phyloP scores from a whole-genome alignment of 2,113 vertebrate genomes.

The Glareola pratincola region DNA sequence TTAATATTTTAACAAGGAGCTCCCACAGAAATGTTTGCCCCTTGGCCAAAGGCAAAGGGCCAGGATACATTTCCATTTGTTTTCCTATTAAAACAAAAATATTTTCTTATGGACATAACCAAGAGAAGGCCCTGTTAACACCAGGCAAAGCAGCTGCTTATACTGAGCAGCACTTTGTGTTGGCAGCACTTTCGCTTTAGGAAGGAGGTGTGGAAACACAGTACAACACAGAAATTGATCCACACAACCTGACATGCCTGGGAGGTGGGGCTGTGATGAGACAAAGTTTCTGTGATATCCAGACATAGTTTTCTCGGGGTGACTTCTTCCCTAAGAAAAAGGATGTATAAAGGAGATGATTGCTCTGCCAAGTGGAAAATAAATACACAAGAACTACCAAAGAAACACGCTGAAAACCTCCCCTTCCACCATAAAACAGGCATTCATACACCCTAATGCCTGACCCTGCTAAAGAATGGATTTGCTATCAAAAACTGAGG shows the following conservation, averaged over 20 bases:
- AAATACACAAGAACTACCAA: neutral
- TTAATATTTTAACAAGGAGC: slow-evolving; percentile 63
- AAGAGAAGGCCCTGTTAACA: slow-evolving; percentile 2
- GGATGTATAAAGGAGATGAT: neutral
- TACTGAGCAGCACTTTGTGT: neutral
- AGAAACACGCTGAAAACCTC: neutral
- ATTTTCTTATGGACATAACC: slow-evolving; percentile 47
- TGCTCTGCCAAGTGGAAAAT: neutral
- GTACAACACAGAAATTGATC: neutral
- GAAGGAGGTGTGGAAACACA: slow-evolving; percentile 21
- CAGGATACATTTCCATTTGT: slow-evolving; percentile 37
- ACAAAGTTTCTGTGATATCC: neutral
- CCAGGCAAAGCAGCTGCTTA: slow-evolving; percentile 11
- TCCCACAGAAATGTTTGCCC: slow-evolving; percentile 38
- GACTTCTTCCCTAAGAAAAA: neutral
- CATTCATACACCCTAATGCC: neutral
- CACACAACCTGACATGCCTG: neutral
- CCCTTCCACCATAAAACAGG: neutral
- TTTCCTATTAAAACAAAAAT: slow-evolving; percentile 59
- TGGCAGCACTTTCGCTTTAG: slow-evolving; percentile 26
- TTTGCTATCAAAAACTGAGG: neutral
- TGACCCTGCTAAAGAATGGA: neutral
- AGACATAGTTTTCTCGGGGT: neutral
- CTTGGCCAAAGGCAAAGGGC: slow-evolving; percentile 31
- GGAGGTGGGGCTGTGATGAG: neutral